Base-by-base conservation (phyloP, 2,113 vertebrate species). In the Ctenomys sociabilis region DNA sequence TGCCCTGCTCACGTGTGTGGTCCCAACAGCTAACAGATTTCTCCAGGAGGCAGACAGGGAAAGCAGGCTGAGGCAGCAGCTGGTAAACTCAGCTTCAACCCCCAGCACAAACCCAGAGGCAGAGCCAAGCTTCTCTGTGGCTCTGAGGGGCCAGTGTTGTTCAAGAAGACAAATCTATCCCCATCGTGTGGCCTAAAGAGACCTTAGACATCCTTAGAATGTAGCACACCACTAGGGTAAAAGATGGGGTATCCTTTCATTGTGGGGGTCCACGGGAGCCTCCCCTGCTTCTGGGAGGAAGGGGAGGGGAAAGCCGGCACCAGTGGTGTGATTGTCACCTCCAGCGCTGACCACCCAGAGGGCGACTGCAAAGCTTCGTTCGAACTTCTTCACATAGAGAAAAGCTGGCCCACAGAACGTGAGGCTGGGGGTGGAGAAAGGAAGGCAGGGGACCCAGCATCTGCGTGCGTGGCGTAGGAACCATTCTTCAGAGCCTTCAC, bases 1-100 rank as follows among this genome's bases (percentile, higher is more conserved):
- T 99, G 98, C 98, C 95, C 98, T 97, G 98, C 98, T 98, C 98
- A 98, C 99, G 98, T 99, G 99, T 99, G 99, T 99, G 99, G 99
- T 99, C 99, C 98, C 98, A 98, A 99, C 98, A 99, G 99, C 98
- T 99, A 99, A 98, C 98, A 98, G 98, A 98, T 98, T 98, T 98
- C 97, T 99, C 98, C 98, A 98, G 98, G 95, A 93, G 97, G 93
- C 85, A 70, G 97, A 90, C 90, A 61, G 1, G 1, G 93, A 49
- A 92, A 97, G 40, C 72, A 32, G 88, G 81, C 54, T 59, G 64
- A 95, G 97, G 97, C 88, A 40, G 95, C 97, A 97, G 92, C 57
- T 88, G 95, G 84, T 95, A 77, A 91, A 94, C 93, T 94, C 92
- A 88, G 97, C 80, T 86, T 93, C 28, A 0, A 24, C 45, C 88